Percentiles rank a stretch among this genome's conserved stretches.
Evolutionary conservation across 1,140 invertebrate species (phyloP).

Genomic region (Drosophila baimaii): DNA sequence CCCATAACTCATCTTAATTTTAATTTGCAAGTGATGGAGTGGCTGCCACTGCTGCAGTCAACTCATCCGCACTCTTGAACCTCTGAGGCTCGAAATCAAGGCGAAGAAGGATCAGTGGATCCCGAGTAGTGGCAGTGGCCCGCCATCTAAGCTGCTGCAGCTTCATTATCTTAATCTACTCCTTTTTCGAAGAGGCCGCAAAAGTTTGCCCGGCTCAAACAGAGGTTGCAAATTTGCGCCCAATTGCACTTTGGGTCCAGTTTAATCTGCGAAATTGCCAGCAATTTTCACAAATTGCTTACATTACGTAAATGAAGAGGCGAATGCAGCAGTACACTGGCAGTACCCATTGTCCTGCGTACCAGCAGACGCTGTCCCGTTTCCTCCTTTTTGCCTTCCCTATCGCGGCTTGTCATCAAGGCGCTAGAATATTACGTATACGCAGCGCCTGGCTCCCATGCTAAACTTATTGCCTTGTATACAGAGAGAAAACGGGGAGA

Average conservation of each 20-base stretch:
- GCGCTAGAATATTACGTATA: conserved; percentile 75
- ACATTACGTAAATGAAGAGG: conserved; percentile 81
- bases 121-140: background rate
- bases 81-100: background rate
- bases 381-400: conserved; percentile 45
- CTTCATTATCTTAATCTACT: conserved; percentile 83
- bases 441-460: conserved; percentile 56
- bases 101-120: background rate
- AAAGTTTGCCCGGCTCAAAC: conserved; percentile 70
- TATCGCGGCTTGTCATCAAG: conserved; percentile 75
- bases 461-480: conserved; percentile 40
- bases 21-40: conserved; percentile 81
- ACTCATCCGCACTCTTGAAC: conserved; percentile 31
- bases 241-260: conserved; percentile 80
- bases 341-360: conserved; percentile 44
- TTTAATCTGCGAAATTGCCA: conserved; percentile 80
- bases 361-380: conserved; percentile 5
- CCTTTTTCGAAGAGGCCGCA: conserved; percentile 66
- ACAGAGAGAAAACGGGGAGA: background rate
- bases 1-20: conserved; percentile 81
- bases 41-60: conserved; percentile 58
- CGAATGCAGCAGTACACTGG: conserved; percentile 55
- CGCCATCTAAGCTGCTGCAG: conserved; percentile 68
- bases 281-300: conserved; percentile 82
- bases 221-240: conserved; percentile 71